Percentiles rank a stretch among this genome's conserved stretches.
Conservation (phyloP, 2,888 invertebrate species). For the Cylloceria caligata region DNA sequence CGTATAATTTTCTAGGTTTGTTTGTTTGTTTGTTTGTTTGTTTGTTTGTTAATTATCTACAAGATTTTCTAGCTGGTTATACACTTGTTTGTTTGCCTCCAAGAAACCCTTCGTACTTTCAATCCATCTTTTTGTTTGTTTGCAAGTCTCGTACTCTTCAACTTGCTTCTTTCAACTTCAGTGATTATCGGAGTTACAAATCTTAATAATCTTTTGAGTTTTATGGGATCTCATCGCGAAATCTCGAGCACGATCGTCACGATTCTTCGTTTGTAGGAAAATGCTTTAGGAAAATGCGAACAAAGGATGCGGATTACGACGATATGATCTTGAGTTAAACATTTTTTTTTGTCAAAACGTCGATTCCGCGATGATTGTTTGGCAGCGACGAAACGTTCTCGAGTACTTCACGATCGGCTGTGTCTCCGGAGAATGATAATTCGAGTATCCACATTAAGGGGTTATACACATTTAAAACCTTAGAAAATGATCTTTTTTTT, state of each 20-base stretch:
- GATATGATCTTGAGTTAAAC: conserved; percentile 6
- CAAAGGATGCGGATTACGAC: conserved; percentile 8
- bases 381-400: neutral
- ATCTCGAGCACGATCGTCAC: conserved; percentile 34
- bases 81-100: conserved; percentile 33
- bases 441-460: neutral
- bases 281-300: conserved; percentile 41
- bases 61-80: conserved; percentile 40
- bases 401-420: neutral
- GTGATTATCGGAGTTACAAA: conserved; percentile 24
- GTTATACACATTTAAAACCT: neutral
- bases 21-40: too few species aligned
- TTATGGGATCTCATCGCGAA: neutral
- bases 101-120: conserved; percentile 58
- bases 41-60: conserved; percentile 54
- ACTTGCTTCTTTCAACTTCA: conserved; percentile 17
- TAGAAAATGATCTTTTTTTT: neutral
- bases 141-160: conserved; percentile 18
- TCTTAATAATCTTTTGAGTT: conserved; percentile 4
- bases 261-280: conserved; percentile 30
- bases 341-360: conserved; percentile 12
- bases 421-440: neutral
- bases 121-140: conserved; percentile 26
- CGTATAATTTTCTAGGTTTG: conserved; percentile 30
- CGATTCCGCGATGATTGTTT: conserved; percentile 48